These are phyloP conservation scores for Microcaecilia unicolor DNA, from an alignment of 2,797 vertebrate genomes.

Conservation along the genomic window DNA sequence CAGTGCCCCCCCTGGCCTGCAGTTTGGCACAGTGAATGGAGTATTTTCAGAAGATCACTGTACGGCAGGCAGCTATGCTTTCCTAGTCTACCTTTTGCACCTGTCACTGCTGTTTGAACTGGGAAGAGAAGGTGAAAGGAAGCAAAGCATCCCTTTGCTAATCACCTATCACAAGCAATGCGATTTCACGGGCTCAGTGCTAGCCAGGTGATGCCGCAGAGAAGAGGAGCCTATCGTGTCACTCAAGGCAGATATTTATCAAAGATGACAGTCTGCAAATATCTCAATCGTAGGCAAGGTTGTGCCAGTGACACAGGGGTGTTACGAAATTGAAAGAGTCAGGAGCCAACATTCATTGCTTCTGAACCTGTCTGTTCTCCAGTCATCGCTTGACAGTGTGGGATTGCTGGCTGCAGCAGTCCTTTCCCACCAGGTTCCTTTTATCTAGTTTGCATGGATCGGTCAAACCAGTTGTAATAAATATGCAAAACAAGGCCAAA, in stretches of 20 bases:
- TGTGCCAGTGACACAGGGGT: constrained; percentile 75
- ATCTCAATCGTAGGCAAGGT: constrained; percentile 92
- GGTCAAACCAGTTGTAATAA: constrained; percentile 52
- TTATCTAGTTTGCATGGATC: constrained; percentile 52
- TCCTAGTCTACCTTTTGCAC: constrained; percentile 40
- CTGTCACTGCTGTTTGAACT: constrained; percentile 36
- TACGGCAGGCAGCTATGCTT: constrained; percentile 42
- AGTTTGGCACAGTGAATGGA: constrained; percentile 41
- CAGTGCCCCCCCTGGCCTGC: constrained; percentile 33
- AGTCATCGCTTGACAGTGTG: constrained; percentile 66
- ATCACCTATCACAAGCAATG: constrained; percentile 62
- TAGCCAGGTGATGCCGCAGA: constrained; percentile 55
- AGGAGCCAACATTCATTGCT: constrained; percentile 90
- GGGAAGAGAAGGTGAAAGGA: constrained; percentile 1
- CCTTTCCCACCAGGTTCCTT: constrained; percentile 30
- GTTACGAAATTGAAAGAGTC: constrained; percentile 86
- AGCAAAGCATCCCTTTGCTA: constrained; percentile 50
- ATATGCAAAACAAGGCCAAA: constrained; percentile 52
- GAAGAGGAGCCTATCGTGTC: constrained; percentile 53
- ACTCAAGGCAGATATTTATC: constrained; percentile 86
- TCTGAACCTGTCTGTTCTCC: constrained; percentile 78
- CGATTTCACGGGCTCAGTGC: constrained; percentile 45
- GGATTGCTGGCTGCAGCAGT: constrained; percentile 48
- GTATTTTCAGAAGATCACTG: constrained; percentile 38
- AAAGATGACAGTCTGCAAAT: constrained; percentile 98